Percentiles rank a stretch among this genome's conserved stretches.
Conservation (phyloP, 2,797 vertebrate species). For the Prunella strophiata region DNA sequence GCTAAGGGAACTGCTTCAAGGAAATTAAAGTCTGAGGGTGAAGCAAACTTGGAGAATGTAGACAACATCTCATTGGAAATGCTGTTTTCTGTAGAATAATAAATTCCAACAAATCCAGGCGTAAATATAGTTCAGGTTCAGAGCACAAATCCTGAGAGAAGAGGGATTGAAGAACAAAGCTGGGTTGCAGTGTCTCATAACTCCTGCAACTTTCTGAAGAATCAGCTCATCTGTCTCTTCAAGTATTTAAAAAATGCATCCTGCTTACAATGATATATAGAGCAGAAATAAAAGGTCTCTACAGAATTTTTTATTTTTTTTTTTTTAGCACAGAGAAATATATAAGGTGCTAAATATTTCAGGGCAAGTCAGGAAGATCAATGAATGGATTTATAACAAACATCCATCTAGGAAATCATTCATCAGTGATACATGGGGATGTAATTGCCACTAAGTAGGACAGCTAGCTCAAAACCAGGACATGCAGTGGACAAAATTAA, state of each 20-base stretch:
- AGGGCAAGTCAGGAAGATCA: constrained; percentile 45
- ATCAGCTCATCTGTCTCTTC: constrained; percentile 43
- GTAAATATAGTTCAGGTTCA: constrained; percentile 43
- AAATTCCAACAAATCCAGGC: constrained; percentile 24
- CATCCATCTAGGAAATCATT: constrained; percentile 54
- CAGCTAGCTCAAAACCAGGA: constrained; percentile 39
- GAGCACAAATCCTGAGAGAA: constrained; percentile 15
- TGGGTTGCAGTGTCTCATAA: constrained; percentile 30
- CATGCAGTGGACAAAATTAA: constrained; percentile 54
- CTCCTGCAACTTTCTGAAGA: constrained; percentile 52
- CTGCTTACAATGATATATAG: constrained; percentile 44
- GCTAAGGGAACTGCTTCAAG: constrained; percentile 15
- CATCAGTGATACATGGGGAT: constrained; percentile 7
- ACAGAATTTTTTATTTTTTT: not conserved
- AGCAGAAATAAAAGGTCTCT: constrained; percentile 12
- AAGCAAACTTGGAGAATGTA: constrained; percentile 12
- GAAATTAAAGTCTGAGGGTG: constrained; percentile 6
- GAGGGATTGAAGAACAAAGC: not conserved
- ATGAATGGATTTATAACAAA: constrained; percentile 58
- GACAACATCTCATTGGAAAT: not conserved
- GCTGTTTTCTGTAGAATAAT: constrained; percentile 18
- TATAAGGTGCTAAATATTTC: constrained; percentile 61
- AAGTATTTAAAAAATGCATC: constrained; percentile 34
- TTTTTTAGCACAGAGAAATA: constrained; percentile 37
- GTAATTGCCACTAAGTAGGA: constrained; percentile 40